A percentile compares a stretch with the other conserved stretches of the same genome.
phyloP scores from a whole-genome alignment of 2,797 vertebrate species.

The Mus caroli region DNA sequence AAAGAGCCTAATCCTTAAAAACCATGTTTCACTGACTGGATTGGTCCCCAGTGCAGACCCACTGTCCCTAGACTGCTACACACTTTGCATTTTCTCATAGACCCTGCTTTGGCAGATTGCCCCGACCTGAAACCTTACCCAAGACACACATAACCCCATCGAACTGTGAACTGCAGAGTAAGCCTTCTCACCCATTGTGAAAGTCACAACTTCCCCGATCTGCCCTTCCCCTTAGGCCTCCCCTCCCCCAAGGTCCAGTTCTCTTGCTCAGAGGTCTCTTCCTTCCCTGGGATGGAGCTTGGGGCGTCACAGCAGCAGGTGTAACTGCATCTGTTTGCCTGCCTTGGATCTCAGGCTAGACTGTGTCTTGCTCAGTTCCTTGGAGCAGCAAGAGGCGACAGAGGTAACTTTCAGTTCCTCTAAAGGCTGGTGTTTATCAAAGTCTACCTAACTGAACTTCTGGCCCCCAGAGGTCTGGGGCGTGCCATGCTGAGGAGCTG shows the following conservation, averaged over 20 bases:
- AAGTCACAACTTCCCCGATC: neutral
- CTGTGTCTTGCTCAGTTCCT: neutral
- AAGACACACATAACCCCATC: neutral
- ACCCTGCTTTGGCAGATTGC: neutral
- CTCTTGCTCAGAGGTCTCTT: neutral
- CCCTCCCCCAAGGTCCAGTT: neutral
- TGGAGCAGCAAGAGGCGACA: neutral
- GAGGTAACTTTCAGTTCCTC: constrained; percentile 44
- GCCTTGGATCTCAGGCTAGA: neutral
- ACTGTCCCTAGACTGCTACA: neutral
- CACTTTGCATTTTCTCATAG: neutral
- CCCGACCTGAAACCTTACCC: neutral
- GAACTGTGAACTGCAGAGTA: neutral
- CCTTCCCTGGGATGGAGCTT: neutral
- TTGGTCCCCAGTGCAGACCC: neutral
- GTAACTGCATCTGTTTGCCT: neutral
- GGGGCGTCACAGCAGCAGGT: neutral
- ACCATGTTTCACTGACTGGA: neutral
- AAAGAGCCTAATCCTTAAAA: neutral
- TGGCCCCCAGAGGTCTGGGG: neutral
- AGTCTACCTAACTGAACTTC: neutral
- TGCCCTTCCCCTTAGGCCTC: neutral
- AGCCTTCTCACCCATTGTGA: neutral
- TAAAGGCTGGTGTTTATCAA: neutral
- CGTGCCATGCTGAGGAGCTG: neutral